phyloP scores from a whole-genome alignment of 2,797 vertebrate genomes.

The Hyperoplus lanceolatus region DNA sequence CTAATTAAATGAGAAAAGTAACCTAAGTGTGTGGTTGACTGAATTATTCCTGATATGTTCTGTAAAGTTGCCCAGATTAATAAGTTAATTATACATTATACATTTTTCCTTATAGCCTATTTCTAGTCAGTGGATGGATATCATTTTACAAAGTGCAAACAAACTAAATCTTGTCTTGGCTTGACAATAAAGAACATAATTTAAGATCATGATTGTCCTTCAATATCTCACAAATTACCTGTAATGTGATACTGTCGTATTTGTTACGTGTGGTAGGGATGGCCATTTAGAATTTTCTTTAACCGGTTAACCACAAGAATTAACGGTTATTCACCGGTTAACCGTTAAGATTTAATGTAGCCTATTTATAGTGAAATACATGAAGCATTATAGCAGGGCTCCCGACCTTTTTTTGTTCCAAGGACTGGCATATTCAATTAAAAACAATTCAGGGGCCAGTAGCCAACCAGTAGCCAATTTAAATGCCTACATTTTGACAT shows the following conservation, averaged over 20 bases:
- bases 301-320: too few species aligned
- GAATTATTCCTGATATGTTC: conserved; percentile 66
- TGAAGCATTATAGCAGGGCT: too few species aligned
- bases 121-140: conserved; percentile 17
- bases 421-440: too few species aligned
- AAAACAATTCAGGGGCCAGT: too few species aligned
- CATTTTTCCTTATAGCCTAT: conserved; percentile 26
- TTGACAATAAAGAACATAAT: not conserved
- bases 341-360: too few species aligned
- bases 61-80: conserved; percentile 56
- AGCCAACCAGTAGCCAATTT: too few species aligned
- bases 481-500: too few species aligned
- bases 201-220: not conserved
- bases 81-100: conserved; percentile 38
- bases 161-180: conserved; percentile 4
- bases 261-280: not conserved
- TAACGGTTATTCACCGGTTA: too few species aligned
- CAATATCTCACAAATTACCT: conserved; percentile 1
- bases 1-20: conserved; percentile 82
- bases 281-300: too few species aligned
- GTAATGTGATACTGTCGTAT: conserved; percentile 2
- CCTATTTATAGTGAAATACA: too few species aligned
- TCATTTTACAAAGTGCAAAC: conserved; percentile 12
- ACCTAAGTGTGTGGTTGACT: conserved; percentile 66
- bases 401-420: too few species aligned